Conservation (phyloP, 2,113 vertebrate species). For the Etia nguti region DNA sequence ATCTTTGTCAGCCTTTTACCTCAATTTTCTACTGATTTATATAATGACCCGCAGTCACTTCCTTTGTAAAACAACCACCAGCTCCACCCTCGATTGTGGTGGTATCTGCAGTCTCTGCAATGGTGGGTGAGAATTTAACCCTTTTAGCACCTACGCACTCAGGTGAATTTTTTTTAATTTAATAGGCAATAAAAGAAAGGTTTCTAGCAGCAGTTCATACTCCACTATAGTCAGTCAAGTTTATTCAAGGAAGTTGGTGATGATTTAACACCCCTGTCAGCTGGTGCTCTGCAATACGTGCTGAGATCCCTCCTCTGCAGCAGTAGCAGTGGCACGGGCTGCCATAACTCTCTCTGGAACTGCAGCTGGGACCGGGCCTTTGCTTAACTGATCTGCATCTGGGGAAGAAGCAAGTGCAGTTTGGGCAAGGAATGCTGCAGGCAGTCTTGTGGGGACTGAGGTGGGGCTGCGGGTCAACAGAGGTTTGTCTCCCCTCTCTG, state of each 20-base stretch:
- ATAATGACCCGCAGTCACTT: background rate
- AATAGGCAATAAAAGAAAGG: background rate
- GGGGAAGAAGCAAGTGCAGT: background rate
- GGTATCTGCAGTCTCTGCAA: background rate
- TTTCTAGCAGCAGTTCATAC: background rate
- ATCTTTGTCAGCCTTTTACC: background rate
- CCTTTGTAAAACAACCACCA: background rate
- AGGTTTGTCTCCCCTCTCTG: background rate
- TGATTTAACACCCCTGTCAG: background rate
- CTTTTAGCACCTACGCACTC: background rate
- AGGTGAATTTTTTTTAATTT: background rate
- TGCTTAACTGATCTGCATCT: background rate
- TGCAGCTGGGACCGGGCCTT: background rate
- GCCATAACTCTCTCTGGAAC: background rate
- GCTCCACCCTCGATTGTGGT: background rate
- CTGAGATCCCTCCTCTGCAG: background rate
- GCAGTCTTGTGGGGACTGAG: background rate
- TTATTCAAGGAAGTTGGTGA: background rate
- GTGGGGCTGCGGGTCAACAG: background rate
- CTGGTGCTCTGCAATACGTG: background rate
- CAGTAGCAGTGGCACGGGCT: background rate
- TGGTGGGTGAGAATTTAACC: background rate
- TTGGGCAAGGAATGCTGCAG: conserved; percentile 15
- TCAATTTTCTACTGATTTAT: background rate
- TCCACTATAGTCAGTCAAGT: background rate